A percentile compares a stretch with the other conserved stretches of the same genome.
phyloP scores from a whole-genome alignment of 2,113 vertebrate species.

The Rissa tridactyla region DNA sequence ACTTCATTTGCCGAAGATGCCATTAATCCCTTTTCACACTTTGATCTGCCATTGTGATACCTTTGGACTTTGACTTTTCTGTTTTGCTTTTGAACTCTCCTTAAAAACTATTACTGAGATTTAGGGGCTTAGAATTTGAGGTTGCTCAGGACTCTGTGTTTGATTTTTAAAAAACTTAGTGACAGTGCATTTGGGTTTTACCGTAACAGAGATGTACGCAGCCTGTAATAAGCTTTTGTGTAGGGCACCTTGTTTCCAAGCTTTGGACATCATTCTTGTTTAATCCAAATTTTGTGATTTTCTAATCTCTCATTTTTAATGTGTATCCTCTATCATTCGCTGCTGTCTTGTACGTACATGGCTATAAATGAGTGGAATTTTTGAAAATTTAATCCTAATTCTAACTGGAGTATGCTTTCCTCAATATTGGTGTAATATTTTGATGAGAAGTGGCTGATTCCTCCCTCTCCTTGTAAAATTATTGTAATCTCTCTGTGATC shows the following conservation, averaged over 20 bases:
- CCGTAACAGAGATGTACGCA: neutral
- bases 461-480: neutral
- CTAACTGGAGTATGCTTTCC: neutral
- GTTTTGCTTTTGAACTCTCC: conserved; percentile 74
- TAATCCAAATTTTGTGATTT: neutral
- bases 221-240: neutral
- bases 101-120: conserved; percentile 70
- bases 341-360: accelerated
- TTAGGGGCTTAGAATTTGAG: conserved; percentile 51
- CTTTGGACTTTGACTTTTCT: conserved; percentile 66
- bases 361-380: neutral
- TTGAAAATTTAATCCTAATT: neutral
- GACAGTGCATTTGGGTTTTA: neutral
- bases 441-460: neutral
- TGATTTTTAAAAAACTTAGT: conserved; percentile 41
- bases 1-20: conserved; percentile 68
- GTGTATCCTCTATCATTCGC: neutral
- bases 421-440: neutral
- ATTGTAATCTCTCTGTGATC: neutral
- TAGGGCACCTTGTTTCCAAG: neutral
- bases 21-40: conserved; percentile 77
- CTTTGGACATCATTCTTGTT: neutral
- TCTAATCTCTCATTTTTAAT: neutral
- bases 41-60: conserved; percentile 76
- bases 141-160: conserved; percentile 3